Conservation (phyloP, 2,888 invertebrate species). For the Podotricha telesiphe region DNA sequence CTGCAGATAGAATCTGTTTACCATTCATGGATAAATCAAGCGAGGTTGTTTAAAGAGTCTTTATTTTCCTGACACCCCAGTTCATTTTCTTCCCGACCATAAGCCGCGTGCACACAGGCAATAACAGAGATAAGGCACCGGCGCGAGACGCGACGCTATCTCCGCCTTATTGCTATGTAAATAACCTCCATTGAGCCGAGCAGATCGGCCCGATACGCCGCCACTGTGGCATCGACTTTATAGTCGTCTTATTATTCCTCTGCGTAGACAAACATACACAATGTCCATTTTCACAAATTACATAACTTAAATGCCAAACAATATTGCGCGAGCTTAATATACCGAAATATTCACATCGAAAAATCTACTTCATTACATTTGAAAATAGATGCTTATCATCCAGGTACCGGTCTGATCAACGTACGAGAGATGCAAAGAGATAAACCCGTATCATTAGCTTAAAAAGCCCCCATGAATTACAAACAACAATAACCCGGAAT, state of each 20-base stretch:
- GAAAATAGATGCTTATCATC: slow-evolving; percentile 42
- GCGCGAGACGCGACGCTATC: slow-evolving; percentile 65
- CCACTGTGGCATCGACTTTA: slow-evolving; percentile 78
- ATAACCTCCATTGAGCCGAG: slow-evolving; percentile 77
- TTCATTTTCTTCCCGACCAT: slow-evolving; percentile 74
- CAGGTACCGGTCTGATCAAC: slow-evolving; percentile 43
- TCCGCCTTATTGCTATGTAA: slow-evolving; percentile 79
- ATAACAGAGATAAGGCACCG: slow-evolving; percentile 68
- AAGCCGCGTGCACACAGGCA: slow-evolving; percentile 77
- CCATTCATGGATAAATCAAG: slow-evolving; percentile 65
- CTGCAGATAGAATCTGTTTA: slow-evolving; percentile 42
- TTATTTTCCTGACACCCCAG: slow-evolving; percentile 63
- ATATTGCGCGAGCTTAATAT: slow-evolving; percentile 22
- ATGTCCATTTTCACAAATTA: slow-evolving; percentile 45
- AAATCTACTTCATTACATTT: slow-evolving; percentile 35
- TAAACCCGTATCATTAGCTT: slow-evolving; percentile 82
- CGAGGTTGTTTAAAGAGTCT: slow-evolving; percentile 68
- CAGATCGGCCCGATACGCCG: slow-evolving; percentile 72
- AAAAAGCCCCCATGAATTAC: slow-evolving; percentile 81
- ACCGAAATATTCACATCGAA: slow-evolving; percentile 32
- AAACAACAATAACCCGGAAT: slow-evolving; percentile 75
- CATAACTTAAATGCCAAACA: slow-evolving; percentile 30
- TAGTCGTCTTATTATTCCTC: slow-evolving; percentile 57
- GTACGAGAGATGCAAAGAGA: slow-evolving; percentile 62
- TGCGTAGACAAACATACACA: slow-evolving; percentile 49